These are phyloP conservation scores for Drosophila pallidifrons DNA, from an alignment of 1,140 invertebrate genomes.

Conservation along the genomic window DNA sequence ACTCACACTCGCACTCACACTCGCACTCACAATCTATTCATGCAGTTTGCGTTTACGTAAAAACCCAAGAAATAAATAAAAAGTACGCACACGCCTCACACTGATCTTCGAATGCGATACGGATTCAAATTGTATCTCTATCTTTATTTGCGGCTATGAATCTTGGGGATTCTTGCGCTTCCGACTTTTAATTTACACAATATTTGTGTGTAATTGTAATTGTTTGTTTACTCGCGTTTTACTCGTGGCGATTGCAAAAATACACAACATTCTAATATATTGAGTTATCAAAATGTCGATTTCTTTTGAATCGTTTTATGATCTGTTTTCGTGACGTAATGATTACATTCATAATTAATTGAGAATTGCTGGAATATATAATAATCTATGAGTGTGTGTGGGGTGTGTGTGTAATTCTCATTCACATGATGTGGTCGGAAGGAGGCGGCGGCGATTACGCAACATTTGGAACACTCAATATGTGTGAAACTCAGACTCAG, in stretches of 20 bases:
- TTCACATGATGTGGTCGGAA: conserved; percentile 10
- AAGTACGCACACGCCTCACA: not conserved
- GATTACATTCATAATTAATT: conserved; percentile 27
- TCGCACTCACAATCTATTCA: conserved; percentile 21
- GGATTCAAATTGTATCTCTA: not conserved
- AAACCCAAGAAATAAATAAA: conserved; percentile 1
- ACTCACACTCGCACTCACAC: conserved; percentile 28
- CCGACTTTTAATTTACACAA: not conserved
- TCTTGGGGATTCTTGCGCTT: conserved; percentile 8
- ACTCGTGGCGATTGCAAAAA: conserved; percentile 7
- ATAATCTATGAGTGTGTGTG: not conserved
- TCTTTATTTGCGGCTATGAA: not conserved
- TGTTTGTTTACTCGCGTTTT: conserved; percentile 39
- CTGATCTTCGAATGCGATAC: not conserved
- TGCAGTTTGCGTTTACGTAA: conserved; percentile 13
- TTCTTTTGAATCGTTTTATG: not conserved
- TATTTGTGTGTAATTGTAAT: conserved; percentile 11
- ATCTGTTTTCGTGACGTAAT: not conserved
- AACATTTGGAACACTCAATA: conserved; percentile 33
- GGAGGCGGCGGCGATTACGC: conserved; percentile 22
- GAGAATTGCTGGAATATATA: conserved; percentile 8
- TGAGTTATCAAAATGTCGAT: not conserved
- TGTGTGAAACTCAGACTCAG: conserved; percentile 28
- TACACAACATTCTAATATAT: conserved; percentile 7
- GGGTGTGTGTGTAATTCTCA: not conserved